phyloP scores from a whole-genome alignment of 2,113 vertebrate species.

The Oncorhynchus gorbuscha region DNA sequence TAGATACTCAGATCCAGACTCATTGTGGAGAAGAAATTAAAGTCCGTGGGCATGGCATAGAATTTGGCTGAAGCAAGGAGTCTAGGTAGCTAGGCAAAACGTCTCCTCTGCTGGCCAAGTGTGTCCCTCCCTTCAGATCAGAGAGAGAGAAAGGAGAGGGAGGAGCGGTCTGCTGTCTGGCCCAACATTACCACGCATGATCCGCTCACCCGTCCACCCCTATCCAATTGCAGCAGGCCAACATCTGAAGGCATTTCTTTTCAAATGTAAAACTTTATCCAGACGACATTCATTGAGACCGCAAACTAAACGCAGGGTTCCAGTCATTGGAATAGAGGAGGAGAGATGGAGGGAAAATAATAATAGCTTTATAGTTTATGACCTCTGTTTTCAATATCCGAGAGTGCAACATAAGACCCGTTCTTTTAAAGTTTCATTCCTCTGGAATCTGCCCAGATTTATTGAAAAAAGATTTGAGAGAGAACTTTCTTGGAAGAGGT shows the following conservation, averaged over 20 bases:
- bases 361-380: conserved; percentile 57
- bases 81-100: too few species aligned
- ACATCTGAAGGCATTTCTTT: conserved; percentile 74
- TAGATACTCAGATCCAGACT: too few species aligned
- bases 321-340: conserved; percentile 38
- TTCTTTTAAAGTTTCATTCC: conserved; percentile 43
- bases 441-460: conserved; percentile 23
- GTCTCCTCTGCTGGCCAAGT: conserved; percentile 45
- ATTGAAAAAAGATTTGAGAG: conserved; percentile 27
- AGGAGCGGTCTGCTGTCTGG: conserved; percentile 53
- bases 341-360: conserved; percentile 50
- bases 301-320: conserved; percentile 28
- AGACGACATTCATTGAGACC: conserved; percentile 55
- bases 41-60: too few species aligned
- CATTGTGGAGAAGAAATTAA: too few species aligned
- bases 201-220: conserved; percentile 34
- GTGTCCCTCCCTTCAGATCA: conserved; percentile 25
- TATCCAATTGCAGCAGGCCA: conserved; percentile 53
- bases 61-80: too few species aligned
- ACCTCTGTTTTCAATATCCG: conserved; percentile 58
- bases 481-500: conserved; percentile 19
- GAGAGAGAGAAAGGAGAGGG: too few species aligned
- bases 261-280: conserved; percentile 68
- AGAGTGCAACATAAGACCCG: conserved; percentile 21
- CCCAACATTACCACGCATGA: conserved; percentile 56